A percentile compares a stretch with the other conserved stretches of the same genome.
Evolutionary conservation across 2,888 invertebrate species (phyloP).

Genomic region (Polylopha cassiicola): DNA sequence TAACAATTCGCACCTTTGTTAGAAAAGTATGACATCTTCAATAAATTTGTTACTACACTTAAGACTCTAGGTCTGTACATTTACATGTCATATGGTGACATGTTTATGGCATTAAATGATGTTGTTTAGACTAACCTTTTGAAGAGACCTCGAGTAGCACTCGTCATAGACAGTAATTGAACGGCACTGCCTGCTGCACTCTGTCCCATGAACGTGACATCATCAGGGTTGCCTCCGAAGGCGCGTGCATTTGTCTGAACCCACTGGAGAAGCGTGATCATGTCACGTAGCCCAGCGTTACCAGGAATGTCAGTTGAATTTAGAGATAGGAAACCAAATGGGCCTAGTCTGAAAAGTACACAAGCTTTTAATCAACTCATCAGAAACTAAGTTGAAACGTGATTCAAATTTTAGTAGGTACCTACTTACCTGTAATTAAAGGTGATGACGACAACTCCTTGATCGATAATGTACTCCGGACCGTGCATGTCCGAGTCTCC

Average conservation of each 20-base stretch:
- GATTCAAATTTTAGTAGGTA: background rate
- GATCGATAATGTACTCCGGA: slow-evolving; percentile 55
- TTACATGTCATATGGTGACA: too few relatives aligned
- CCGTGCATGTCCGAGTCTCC: slow-evolving; percentile 60
- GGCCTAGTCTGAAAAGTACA: slow-evolving; percentile 50
- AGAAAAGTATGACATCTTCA: background rate
- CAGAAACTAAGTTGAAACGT: background rate
- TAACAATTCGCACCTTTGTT: background rate
- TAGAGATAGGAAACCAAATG: slow-evolving; percentile 64
- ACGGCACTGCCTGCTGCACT: slow-evolving; percentile 32
- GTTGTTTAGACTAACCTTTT: background rate
- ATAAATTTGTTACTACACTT: background rate
- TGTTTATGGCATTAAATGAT: too few relatives aligned
- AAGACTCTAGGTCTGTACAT: background rate
- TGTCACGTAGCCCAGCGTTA: slow-evolving; percentile 46
- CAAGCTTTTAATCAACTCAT: background rate
- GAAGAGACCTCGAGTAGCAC: slow-evolving; percentile 30
- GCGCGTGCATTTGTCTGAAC: slow-evolving; percentile 32
- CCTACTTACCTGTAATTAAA: slow-evolving; percentile 64
- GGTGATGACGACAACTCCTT: slow-evolving; percentile 59
- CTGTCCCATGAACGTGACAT: slow-evolving; percentile 36
- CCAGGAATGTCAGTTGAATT: slow-evolving; percentile 55
- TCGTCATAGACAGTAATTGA: slow-evolving; percentile 34
- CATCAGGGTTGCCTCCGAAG: slow-evolving; percentile 35
- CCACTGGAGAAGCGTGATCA: slow-evolving; percentile 36